Evolutionary conservation across 2,797 vertebrate genomes (phyloP).

Genomic region (Megalops cyprinoides): DNA sequence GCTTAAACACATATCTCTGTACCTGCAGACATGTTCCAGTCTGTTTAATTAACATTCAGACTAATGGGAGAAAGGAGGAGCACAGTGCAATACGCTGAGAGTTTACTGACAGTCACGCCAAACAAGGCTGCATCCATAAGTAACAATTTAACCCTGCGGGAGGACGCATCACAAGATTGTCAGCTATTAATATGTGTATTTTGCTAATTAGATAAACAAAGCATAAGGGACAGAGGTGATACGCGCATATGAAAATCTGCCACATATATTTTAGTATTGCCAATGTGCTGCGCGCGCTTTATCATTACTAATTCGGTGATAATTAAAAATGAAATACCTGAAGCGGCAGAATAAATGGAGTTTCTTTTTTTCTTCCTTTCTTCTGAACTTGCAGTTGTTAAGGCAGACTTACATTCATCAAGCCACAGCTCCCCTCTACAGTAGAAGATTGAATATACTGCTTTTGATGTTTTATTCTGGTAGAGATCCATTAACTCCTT

Average conservation of each 20-base stretch:
- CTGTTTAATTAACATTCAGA: neutral
- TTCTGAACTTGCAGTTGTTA: neutral
- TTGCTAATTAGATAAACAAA: constrained; percentile 63
- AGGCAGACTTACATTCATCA: neutral
- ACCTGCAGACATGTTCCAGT: neutral
- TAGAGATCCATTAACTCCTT: too few species aligned
- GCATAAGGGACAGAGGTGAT: constrained; percentile 50
- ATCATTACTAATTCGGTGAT: constrained; percentile 70
- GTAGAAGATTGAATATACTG: too few species aligned
- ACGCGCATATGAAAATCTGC: constrained; percentile 57
- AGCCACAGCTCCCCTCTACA: too few species aligned
- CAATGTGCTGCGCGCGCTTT: constrained; percentile 1
- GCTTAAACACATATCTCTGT: neutral
- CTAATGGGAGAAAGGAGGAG: neutral
- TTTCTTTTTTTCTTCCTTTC: constrained; percentile 11
- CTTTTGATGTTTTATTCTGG: too few species aligned
- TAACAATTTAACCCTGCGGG: constrained; percentile 10
- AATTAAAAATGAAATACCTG: constrained; percentile 66
- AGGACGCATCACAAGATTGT: neutral
- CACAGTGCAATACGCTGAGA: neutral
- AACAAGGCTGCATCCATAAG: neutral
- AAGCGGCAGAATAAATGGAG: constrained; percentile 61
- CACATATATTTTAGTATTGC: constrained; percentile 48
- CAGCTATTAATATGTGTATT: constrained; percentile 32
- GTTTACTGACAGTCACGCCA: neutral